Evolutionary conservation across 1,140 invertebrate species (phyloP).

Genomic region (Zaprionus capensis): DNA sequence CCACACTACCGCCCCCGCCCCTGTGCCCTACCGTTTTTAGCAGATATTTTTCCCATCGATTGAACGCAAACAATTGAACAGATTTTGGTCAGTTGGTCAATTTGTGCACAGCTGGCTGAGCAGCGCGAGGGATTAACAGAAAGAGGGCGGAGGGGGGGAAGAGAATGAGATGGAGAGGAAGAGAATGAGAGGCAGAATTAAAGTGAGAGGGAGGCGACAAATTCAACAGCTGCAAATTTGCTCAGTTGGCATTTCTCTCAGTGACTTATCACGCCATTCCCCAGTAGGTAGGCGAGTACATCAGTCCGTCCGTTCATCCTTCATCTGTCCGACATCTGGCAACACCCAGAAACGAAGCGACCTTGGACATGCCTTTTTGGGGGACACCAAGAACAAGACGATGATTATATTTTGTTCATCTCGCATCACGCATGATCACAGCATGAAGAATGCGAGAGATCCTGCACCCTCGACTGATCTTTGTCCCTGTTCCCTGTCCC

Average conservation of each 20-base stretch:
- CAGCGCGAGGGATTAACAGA: not conserved
- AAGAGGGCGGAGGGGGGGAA: not conserved
- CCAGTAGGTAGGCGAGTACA: not conserved
- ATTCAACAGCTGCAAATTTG: conserved; percentile 16
- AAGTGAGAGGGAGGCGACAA: not conserved
- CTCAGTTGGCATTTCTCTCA: not conserved
- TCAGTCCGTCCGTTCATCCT: not conserved
- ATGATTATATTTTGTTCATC: conserved; percentile 7
- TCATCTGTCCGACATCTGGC: conserved; percentile 42
- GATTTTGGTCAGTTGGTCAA: conserved; percentile 73
- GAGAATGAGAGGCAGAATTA: not conserved
- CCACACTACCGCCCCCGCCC: not conserved
- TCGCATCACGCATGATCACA: conserved; percentile 28
- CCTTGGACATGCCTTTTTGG: conserved; percentile 47
- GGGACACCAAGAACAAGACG: not conserved
- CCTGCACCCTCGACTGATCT: conserved; percentile 35
- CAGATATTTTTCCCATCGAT: conserved; percentile 61
- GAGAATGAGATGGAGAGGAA: no score
- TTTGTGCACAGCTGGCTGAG: conserved; percentile 53
- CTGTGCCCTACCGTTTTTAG: not conserved
- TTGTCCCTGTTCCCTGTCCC: not conserved
- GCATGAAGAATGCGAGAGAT: conserved; percentile 43
- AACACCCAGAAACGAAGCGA: conserved; percentile 28
- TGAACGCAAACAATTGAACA: conserved; percentile 51
- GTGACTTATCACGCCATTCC: conserved; percentile 37